These are phyloP conservation scores for Deroptyus accipitrinus DNA, from an alignment of 2,113 vertebrate genomes.

Conservation along the genomic window DNA sequence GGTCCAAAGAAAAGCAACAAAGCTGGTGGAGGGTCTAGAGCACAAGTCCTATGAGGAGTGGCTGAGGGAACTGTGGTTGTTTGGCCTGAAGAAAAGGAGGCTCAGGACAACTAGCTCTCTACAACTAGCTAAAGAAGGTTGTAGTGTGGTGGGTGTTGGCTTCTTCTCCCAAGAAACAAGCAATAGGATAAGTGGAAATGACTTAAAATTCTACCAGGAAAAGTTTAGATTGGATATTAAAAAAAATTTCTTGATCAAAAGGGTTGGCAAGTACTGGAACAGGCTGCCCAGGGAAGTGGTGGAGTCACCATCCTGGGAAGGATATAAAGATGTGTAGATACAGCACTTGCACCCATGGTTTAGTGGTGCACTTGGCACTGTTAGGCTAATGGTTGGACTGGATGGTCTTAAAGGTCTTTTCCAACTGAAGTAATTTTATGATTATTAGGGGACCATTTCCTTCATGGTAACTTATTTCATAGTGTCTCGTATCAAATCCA, in stretches of 20 bases:
- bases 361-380: background rate
- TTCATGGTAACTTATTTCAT: background rate
- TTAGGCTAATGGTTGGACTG: background rate
- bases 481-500: background rate
- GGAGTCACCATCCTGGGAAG: background rate
- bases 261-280: background rate
- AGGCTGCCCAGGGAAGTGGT: background rate
- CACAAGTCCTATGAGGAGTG: fast-evolving
- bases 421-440: background rate
- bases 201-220: background rate
- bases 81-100: background rate
- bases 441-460: background rate
- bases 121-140: background rate
- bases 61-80: background rate
- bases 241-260: background rate
- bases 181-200: background rate
- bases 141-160: fast-evolving
- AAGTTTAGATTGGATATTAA: background rate
- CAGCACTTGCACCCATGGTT: background rate
- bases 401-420: background rate
- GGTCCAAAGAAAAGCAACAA: fast-evolving
- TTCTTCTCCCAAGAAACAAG: background rate
- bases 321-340: fast-evolving
- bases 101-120: background rate
- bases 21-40: background rate